phyloP scores from a whole-genome alignment of 2,113 vertebrate genomes.

The Microtus pennsylvanicus region DNA sequence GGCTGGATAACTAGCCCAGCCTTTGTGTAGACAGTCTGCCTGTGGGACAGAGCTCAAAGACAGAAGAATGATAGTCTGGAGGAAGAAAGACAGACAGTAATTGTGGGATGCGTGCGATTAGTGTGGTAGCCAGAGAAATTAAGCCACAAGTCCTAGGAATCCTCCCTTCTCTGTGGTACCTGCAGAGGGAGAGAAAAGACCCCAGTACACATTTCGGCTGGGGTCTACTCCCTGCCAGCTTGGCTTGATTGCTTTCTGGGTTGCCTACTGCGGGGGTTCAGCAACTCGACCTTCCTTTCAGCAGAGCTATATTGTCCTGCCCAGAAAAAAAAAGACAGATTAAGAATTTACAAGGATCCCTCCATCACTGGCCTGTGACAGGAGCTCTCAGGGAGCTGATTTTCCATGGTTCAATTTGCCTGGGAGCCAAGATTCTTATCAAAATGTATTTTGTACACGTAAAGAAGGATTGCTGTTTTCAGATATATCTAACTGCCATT shows the following conservation, averaged over 20 bases:
- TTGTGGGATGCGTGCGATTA: constrained; percentile 93
- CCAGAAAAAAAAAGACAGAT: constrained; percentile 86
- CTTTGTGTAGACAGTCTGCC: constrained; percentile 88
- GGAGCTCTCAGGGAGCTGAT: constrained; percentile 89
- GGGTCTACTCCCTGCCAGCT: constrained; percentile 93
- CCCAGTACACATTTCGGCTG: constrained; percentile 89
- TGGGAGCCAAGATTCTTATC: constrained; percentile 88
- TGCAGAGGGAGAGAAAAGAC: constrained; percentile 92
- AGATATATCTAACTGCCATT: constrained; percentile 78
- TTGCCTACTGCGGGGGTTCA: constrained; percentile 92
- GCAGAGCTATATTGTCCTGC: constrained; percentile 90
- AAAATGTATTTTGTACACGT: constrained; percentile 86
- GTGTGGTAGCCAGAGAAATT: constrained; percentile 96
- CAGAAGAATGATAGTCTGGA: constrained; percentile 90
- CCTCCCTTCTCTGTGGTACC: constrained; percentile 90
- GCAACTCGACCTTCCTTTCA: constrained; percentile 92
- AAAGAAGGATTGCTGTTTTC: constrained; percentile 82
- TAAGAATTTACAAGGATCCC: constrained; percentile 95
- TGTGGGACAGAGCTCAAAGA: constrained; percentile 86
- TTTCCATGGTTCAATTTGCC: constrained; percentile 91
- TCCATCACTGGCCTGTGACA: constrained; percentile 92
- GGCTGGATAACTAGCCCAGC: constrained; percentile 86
- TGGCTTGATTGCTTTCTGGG: constrained; percentile 96
- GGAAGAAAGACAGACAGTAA: constrained; percentile 90
- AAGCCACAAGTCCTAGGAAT: constrained; percentile 94